Base-by-base conservation (phyloP, 2,797 vertebrate genomes). In the Myoxocephalus aenaeus region DNA sequence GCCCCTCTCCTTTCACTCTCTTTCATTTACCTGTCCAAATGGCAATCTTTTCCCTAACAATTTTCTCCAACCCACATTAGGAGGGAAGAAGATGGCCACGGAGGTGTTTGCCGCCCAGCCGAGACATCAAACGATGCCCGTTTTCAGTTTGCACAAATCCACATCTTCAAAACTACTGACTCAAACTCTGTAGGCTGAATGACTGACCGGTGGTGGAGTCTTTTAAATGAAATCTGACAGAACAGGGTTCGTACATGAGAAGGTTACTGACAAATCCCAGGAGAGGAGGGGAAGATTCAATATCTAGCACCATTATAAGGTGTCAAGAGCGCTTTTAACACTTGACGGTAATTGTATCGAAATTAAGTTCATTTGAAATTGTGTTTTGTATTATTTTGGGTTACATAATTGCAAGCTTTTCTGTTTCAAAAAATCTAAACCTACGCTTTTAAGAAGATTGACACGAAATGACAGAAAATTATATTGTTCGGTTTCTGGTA, bases 1-100 rank as follows among this genome's bases (percentile, higher is more conserved):
- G 2, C 11, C 65, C 57, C 65, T 79, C 65, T 81, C 48, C 67
- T 61, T 64, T 73, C 67, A 1, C 73, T 83, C 40, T 56, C 84
- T 87, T 71, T 89, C 82, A 87, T 93, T 88, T 86, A 86, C 86
- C 86, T 86, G 81, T 84, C 80, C 80, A 78, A 89, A 90, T 84
- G 73, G 73, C 81, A 83, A 67, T 79, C 74, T 77, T 84, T 86
- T 83, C 86, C 78, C 72, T 61, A 80, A 86, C 84, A n/a, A 82
- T 86, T 83, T 86, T 78, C 65, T 79, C 62, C 77, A 72, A 51
- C 87, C 88, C 82, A 83, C 76, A 54, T 65, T 54, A 25, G 44
- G 22, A 48, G 65, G 67, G 38, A 15, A 62, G 69, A 72, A 83
- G 70, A 75, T 76, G 81, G 81, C 78, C 76, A 44, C 29, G 17